Base-by-base conservation (phyloP, 2,113 vertebrate genomes). In the Enhydra lutris region DNA sequence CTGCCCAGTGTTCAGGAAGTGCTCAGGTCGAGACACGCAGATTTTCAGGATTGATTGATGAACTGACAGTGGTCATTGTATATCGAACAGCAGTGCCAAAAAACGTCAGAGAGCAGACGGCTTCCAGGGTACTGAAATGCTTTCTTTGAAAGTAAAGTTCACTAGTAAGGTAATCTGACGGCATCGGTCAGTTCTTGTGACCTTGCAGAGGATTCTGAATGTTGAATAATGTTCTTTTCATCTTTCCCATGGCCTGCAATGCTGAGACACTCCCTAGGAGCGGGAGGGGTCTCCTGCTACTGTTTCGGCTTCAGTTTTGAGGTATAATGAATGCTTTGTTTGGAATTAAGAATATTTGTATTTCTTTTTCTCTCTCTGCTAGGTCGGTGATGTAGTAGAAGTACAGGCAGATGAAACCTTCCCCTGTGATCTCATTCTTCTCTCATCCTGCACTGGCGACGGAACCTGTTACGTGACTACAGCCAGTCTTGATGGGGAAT, bases 401-500 rank as follows among this genome's bases (percentile, higher is more conserved):
- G 99, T 99, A 95, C 98, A 98, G 69, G 99, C 99, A 69, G 98
- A 99, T 52, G 99, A 99, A 98, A 99, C 99, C 96, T 99, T 99
- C 98, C 99, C 99, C 97, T 99, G 99, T 99, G 99, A 99, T 98
- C 99, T 99, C 97, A 99, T 99, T 95, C 99, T 99, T 97, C 97
- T 99, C 76, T 99, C 99, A 94, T 99, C 99, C 0, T 99, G 98
- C 97, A 99, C 99, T 78, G 94, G 96, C 4, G 99, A 99, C 1
- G 99, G 98, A 89, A 99, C 99, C 82, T 99, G 99, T 97, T 99
- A 99, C 0, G 99, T 99, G 96, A 99, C 99, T 45, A 99, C 99
- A 65, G 99, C 99, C 1, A 99, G 99, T 98, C 99, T 99, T 7
- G 99, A 99, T 97, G 99, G 99, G 85, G 99, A 99, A 98, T 99